Evolutionary conservation across 2,113 vertebrate species (phyloP).

Genomic region (Dolichallabes microphthalmus): DNA sequence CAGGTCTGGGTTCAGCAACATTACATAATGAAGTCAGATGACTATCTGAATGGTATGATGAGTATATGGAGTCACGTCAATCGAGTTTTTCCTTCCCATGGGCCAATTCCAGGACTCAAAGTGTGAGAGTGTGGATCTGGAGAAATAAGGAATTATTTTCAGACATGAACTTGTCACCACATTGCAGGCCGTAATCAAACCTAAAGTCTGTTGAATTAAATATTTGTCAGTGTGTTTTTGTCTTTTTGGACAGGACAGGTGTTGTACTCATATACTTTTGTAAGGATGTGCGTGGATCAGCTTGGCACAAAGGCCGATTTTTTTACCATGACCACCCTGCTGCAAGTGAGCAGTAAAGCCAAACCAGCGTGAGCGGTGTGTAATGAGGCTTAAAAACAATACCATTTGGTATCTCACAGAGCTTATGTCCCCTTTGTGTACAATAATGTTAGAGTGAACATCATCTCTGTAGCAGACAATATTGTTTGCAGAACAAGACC

Average conservation of each 20-base stretch:
- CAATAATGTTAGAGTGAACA: neutral
- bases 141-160: too few species aligned
- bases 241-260: neutral
- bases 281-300: neutral
- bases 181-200: too few species aligned
- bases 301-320: neutral
- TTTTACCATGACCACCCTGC: neutral
- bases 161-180: too few species aligned
- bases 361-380: neutral
- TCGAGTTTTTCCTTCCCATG: too few species aligned
- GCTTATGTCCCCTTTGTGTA: slow-evolving; percentile 13
- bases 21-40: too few species aligned
- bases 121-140: too few species aligned
- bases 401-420: neutral
- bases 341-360: neutral
- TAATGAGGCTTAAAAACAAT: neutral
- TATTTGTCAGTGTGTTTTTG: too few species aligned
- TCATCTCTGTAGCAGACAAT: neutral
- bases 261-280: neutral
- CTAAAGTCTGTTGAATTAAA: too few species aligned
- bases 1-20: too few species aligned
- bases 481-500: slow-evolving; percentile 10
- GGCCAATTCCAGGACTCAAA: too few species aligned
- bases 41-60: too few species aligned
- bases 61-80: too few species aligned